Percentiles rank a stretch among this genome's conserved stretches.
Evolutionary conservation across 2,888 invertebrate genomes (phyloP).

Genomic region (Diaprepes abbreviatus): DNA sequence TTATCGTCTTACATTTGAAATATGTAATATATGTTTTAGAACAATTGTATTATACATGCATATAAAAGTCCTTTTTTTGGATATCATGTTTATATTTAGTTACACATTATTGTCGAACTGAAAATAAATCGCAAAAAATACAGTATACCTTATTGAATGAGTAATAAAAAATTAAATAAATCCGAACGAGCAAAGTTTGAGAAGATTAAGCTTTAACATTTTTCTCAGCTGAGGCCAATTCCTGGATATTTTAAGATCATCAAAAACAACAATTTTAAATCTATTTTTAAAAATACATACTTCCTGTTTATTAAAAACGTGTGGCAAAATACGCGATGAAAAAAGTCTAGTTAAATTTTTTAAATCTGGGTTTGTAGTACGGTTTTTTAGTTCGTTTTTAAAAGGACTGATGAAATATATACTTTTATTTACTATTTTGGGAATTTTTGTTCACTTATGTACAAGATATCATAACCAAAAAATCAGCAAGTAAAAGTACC

Average conservation of each 20-base stretch:
- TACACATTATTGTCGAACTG: too few species aligned
- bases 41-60: too few species aligned
- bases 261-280: slow-evolving; percentile 43
- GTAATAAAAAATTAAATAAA: slow-evolving; percentile 12
- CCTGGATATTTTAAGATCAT: slow-evolving; percentile 43
- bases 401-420: not conserved
- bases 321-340: slow-evolving; percentile 2
- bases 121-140: too few species aligned
- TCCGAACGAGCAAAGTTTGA: not conserved
- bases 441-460: too few species aligned
- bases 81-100: too few species aligned
- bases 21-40: too few species aligned
- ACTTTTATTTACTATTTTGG: too few species aligned
- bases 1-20: too few species aligned
- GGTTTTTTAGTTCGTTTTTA: not conserved
- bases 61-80: too few species aligned
- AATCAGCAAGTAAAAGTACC: too few species aligned
- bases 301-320: slow-evolving; percentile 43
- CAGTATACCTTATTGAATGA: too few species aligned
- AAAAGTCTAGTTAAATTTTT: slow-evolving; percentile 19
- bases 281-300: slow-evolving; percentile 44
- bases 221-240: slow-evolving; percentile 25
- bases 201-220: slow-evolving; percentile 4
- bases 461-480: too few species aligned
- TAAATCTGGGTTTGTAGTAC: slow-evolving; percentile 25